Percentiles rank a stretch among this genome's conserved stretches.
Conservation (phyloP, 37 sponge, comb jelly and placozoan genomes). For the Geodia barretti region DNA sequence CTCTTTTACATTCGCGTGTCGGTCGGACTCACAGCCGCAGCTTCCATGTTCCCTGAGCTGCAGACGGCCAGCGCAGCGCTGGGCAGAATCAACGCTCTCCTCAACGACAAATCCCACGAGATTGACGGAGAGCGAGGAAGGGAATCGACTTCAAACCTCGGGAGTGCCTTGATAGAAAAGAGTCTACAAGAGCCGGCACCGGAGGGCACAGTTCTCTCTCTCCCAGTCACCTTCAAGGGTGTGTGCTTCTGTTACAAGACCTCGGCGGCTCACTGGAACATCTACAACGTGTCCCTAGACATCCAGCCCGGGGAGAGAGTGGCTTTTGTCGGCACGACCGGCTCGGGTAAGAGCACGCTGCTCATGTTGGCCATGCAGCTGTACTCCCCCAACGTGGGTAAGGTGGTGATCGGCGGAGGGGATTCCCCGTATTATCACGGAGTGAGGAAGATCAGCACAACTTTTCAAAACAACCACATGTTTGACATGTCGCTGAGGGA, state of each 20-base stretch:
- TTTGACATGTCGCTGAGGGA: conserved; percentile 52
- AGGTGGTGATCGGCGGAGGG: conserved; percentile 23
- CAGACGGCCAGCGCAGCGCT: conserved; percentile 23
- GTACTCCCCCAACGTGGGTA: conserved; percentile 51
- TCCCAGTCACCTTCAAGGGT: conserved; percentile 15
- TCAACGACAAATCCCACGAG: conserved; percentile 2
- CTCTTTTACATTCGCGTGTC: conserved; percentile 11
- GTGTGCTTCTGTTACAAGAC: conserved; percentile 54
- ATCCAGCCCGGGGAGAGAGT: conserved; percentile 47
- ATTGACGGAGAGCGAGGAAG: neutral
- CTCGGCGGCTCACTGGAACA: conserved; percentile 55
- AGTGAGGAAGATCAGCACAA: conserved; percentile 13
- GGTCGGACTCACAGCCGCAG: conserved; percentile 18
- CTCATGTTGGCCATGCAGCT: conserved; percentile 50
- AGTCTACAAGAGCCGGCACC: neutral
- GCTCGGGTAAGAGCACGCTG: conserved; percentile 76
- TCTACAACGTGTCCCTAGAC: conserved; percentile 46
- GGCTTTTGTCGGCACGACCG: conserved; percentile 62
- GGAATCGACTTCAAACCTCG: too few species aligned
- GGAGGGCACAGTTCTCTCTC: neutral
- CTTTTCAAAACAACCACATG: conserved; percentile 53
- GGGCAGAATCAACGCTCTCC: conserved; percentile 42
- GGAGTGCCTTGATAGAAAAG: neutral
- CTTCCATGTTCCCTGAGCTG: conserved; percentile 14
- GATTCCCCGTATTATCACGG: neutral